phyloP scores from a whole-genome alignment of 2,797 vertebrate genomes.

The Nasua narica region DNA sequence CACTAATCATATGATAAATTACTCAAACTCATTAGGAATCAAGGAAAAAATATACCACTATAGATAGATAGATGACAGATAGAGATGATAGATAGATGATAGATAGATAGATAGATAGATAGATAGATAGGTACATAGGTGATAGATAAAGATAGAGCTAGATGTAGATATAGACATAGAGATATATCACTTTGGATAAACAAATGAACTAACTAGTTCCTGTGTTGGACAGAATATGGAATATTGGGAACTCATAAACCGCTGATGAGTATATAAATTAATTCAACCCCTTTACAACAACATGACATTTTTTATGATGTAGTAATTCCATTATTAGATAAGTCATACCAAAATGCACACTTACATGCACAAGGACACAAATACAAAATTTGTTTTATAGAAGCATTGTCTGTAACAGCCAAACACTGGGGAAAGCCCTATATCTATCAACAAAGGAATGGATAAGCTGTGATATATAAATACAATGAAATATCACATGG shows the following conservation, averaged over 20 bases:
- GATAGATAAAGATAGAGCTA: no score
- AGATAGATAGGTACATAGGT: no score
- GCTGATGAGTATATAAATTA: neutral
- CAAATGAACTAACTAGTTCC: neutral
- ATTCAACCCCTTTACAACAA: neutral
- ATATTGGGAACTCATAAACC: neutral
- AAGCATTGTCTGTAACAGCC: neutral
- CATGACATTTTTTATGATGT: neutral
- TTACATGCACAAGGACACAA: neutral
- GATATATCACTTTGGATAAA: neutral
- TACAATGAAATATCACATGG: neutral
- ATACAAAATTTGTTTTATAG: neutral
- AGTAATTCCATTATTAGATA: neutral
- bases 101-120: no score
- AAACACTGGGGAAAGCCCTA: neutral
- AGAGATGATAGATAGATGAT: no score
- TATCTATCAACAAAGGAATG: neutral
- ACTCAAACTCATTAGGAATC: neutral
- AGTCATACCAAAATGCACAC: neutral
- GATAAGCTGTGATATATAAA: neutral
- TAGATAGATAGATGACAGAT: no score
- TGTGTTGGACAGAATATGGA: neutral
- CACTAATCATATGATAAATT: neutral
- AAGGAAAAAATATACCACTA: neutral
- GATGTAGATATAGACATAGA: no score